Conservation (phyloP, 2,888 invertebrate genomes). For the Caenorhabditis sp. region DNA sequence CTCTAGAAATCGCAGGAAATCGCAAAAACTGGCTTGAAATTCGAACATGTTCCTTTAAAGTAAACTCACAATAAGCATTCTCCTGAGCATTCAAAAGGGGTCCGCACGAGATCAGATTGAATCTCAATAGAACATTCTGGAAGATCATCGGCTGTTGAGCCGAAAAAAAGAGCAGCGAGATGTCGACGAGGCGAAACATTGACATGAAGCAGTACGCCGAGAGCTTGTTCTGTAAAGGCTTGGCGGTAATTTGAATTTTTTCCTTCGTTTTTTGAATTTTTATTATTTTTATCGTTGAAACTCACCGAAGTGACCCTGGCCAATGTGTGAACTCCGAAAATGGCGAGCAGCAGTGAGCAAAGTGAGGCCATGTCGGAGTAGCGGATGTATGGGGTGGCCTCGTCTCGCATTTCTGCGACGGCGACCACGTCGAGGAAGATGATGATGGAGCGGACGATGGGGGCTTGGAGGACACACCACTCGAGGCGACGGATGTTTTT, state of each 20-base stretch:
- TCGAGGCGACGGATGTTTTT: slow-evolving; percentile 80
- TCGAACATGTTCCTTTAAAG: background rate
- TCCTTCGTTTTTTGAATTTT: background rate
- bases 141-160: slow-evolving; percentile 83
- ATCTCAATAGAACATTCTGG: slow-evolving; percentile 80
- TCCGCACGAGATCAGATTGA: slow-evolving; percentile 80
- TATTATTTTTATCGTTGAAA: background rate
- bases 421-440: slow-evolving; percentile 78
- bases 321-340: slow-evolving; percentile 81
- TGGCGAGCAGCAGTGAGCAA: slow-evolving; percentile 80
- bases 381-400: slow-evolving; percentile 73
- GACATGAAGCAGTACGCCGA: slow-evolving; percentile 81
- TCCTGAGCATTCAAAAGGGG: slow-evolving; percentile 79
- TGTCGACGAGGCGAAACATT: slow-evolving; percentile 82
- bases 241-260: background rate
- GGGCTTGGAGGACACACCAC: slow-evolving; percentile 82
- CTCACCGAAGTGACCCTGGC: slow-evolving; percentile 79
- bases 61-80: slow-evolving; percentile 80
- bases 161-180: slow-evolving; percentile 81
- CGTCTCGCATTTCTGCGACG: slow-evolving; percentile 73
- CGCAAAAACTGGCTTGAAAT: background rate
- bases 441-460: slow-evolving; percentile 81
- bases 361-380: slow-evolving; percentile 80
- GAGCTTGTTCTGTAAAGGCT: slow-evolving; percentile 75
- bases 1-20: no score